Conservation (phyloP, 2,797 vertebrate genomes). For the Megaceryle alcyon region DNA sequence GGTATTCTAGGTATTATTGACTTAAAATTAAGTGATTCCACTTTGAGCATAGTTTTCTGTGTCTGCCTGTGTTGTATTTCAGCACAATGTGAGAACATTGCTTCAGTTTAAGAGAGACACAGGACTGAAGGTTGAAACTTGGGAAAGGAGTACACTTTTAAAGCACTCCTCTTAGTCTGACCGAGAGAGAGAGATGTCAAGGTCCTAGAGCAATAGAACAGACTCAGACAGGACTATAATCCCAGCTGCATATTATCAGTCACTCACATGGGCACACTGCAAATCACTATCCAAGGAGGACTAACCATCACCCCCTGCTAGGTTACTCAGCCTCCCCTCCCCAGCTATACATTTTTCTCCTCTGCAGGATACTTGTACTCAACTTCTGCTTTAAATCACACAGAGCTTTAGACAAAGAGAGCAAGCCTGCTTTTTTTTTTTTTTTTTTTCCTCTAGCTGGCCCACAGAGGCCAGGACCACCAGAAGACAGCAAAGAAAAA, state of each 20-base stretch:
- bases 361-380: background rate
- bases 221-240: background rate
- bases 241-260: background rate
- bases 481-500: background rate
- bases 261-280: background rate
- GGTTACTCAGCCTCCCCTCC: background rate
- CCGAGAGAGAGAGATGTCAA: background rate
- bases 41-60: background rate
- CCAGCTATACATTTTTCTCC: too few relatives aligned
- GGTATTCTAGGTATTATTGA: slow-evolving; percentile 11
- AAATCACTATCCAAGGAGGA: background rate
- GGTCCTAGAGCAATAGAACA: background rate
- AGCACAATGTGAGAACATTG: background rate
- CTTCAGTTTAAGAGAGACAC: background rate
- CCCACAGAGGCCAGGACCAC: background rate
- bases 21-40: background rate
- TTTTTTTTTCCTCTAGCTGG: accelerated
- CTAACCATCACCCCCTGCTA: background rate
- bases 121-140: background rate
- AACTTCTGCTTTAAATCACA: background rate
- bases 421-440: background rate
- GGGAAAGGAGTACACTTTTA: background rate
- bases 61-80: background rate
- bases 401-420: background rate
- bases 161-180: background rate